Base-by-base conservation (phyloP, 2,888 invertebrate species). In the Hirtodrosophila confusa region DNA sequence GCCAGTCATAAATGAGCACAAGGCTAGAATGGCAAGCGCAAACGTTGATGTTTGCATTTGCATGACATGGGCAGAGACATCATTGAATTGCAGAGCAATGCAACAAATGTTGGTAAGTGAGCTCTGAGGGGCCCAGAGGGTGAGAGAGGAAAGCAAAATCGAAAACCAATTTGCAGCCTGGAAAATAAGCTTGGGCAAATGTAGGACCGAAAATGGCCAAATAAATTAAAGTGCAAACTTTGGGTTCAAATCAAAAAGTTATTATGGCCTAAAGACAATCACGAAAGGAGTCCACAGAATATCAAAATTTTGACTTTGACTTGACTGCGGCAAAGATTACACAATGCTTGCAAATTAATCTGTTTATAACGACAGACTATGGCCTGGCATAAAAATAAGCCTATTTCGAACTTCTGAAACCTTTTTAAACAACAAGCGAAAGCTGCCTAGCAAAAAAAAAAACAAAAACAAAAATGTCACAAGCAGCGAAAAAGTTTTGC, bases 261-360 rank as follows among this genome's bases (percentile, higher is more conserved):
- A 62, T 85, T 85, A 75, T 65, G 68, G 66, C 62, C 68, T 49
- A 60, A 79, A 79, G 71, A 77, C 70, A 76, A 70, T 72, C 75
- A 74, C 53, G 60, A 53, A 58, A 31, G 29, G 48, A 67, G 69
- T 61, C 48, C 50, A 58, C 43, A 49, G 54, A 58, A 60, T 60
- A 50, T 33, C 12, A 48, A 55, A 69, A 53, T 49, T 61, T 62
- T 62, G 58, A 51, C 40, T 29, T 64, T 40, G 47, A 49, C 57
- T 55, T 40, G 50, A 51, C 47, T 68, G 69, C 36, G 48, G 66
- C 60, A 64, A 65, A 80, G 88, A 86, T 87, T 86, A 75, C 84
- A 72, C 70, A 83, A 80, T 78, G 56, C 75, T 47, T 55, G 69
- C 80, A 86, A 87, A 86, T 87, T 87, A 86, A 86, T 86, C 86